Percentiles rank a stretch among this genome's conserved stretches.
These are phyloP conservation scores for Zygothrica quintamaculata DNA, from an alignment of 2,888 invertebrate genomes.

Conservation along the genomic window DNA sequence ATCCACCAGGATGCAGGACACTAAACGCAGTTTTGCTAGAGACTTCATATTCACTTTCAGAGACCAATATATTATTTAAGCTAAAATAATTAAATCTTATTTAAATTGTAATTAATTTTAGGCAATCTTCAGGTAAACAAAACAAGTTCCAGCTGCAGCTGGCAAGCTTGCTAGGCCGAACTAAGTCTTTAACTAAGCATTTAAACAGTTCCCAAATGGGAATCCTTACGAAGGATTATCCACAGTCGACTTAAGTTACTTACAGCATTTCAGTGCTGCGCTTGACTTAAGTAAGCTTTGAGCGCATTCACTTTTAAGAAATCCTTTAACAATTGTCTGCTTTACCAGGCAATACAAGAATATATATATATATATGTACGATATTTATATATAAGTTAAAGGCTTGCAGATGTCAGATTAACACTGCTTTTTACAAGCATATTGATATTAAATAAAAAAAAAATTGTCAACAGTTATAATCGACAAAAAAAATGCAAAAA, in stretches of 20 bases:
- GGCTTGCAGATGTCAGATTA: slow-evolving; percentile 44
- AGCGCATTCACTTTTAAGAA: neutral
- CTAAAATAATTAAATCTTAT: no score
- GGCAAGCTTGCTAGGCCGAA: no score
- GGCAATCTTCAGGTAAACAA: no score
- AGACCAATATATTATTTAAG: neutral
- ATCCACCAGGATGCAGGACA: slow-evolving; percentile 8
- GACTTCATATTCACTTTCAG: neutral
- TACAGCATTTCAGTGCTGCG: no score
- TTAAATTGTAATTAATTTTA: no score
- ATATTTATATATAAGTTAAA: slow-evolving; percentile 21
- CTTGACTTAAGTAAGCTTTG: no score
- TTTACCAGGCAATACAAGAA: neutral
- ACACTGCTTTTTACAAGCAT: slow-evolving; percentile 30
- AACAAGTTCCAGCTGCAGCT: no score
- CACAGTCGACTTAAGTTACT: no score
- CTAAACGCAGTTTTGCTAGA: neutral
- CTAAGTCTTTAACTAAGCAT: no score
- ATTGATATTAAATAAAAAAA: slow-evolving; percentile 38
- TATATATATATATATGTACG: neutral
- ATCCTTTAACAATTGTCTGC: slow-evolving; percentile 5
- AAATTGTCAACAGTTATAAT: slow-evolving; percentile 33
- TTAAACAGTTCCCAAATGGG: no score
- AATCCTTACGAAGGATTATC: no score
- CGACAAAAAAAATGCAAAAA: slow-evolving; percentile 19